Base-by-base conservation (phyloP, 2,888 invertebrate genomes). In the Pandemis corylana region DNA sequence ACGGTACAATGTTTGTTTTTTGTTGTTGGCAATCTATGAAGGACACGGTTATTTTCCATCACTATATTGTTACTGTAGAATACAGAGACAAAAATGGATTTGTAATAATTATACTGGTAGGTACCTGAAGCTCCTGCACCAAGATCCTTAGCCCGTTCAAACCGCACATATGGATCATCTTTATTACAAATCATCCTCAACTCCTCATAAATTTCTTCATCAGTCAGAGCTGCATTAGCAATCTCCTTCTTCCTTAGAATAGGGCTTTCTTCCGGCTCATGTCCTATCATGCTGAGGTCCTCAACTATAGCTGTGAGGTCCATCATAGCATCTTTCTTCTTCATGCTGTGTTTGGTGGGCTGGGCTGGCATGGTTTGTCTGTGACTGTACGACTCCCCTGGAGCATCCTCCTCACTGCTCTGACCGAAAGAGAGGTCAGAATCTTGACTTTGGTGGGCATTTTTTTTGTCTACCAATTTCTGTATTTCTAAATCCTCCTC, bases 41-140 rank as follows among this genome's bases (percentile, higher is more conserved):
- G 28, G 28, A 36, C 28, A 36, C 28, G 28, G 28, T 36, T 36
- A 36, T 36, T 36, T 36, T 36, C 28, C 28, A 36, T 36, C 28
- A 36, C 28, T 36, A 36, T 36, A 4, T 36, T 36, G 28, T 36
- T 36, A 36, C 28, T 36, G 28, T 36, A 36, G 28, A 20, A 20
- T 20, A 20, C 20, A 36, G 28, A 36, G 28, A 36, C 28, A 36
- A 36, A 36, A 36, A 36, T 36, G 28, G 2, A 36, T 36, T 4
- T 36, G 2, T 36, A 36, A 36, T 36, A 36, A 36, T 2, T 36
- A 36, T 36, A 2, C 5, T 46, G 46, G 4, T 59, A 44, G 61
- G 80, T 87, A 95, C 95, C 95, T 49, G 98, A 98, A 63, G 98
- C 99, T 13, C 99, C 99, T 44, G 97, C 97, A 69, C 99, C 98